Evolutionary conservation across 2,888 invertebrate species (phyloP).

Genomic region (Lycophotia porphyrea): DNA sequence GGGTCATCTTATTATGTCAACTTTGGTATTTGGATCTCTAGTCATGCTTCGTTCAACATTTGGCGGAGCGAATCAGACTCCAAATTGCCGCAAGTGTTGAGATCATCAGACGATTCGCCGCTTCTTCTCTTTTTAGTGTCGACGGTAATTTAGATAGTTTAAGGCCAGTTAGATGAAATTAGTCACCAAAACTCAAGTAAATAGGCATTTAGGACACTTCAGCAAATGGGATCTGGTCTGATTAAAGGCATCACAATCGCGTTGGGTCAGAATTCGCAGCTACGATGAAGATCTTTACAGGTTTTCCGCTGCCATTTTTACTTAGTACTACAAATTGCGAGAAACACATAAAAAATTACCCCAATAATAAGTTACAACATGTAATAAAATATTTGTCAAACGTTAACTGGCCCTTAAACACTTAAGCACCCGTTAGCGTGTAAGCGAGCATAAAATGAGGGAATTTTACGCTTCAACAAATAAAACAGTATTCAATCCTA

Average conservation of each 20-base stretch:
- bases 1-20: not conserved
- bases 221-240: not conserved
- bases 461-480: slow-evolving; percentile 52
- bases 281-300: not conserved
- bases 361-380: slow-evolving; percentile 41
- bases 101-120: not conserved
- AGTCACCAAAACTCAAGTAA: not conserved
- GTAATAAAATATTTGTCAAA: slow-evolving; percentile 52
- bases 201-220: not conserved
- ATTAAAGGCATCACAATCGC: not conserved
- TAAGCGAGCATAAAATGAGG: slow-evolving; percentile 54
- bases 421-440: slow-evolving; percentile 38
- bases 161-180: not conserved
- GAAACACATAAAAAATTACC: slow-evolving; percentile 24
- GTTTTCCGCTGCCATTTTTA: not conserved
- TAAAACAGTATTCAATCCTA: slow-evolving; percentile 51
- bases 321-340: not conserved
- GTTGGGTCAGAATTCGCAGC: not conserved
- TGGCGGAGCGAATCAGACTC: not conserved
- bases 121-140: not conserved
- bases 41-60: not conserved
- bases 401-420: slow-evolving; percentile 49
- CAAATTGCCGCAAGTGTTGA: not conserved
- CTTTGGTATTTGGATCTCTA: not conserved
- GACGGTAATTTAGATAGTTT: not conserved